Evolutionary conservation across 1,140 invertebrate genomes (phyloP).

Genomic region (Conus ventricosus): DNA sequence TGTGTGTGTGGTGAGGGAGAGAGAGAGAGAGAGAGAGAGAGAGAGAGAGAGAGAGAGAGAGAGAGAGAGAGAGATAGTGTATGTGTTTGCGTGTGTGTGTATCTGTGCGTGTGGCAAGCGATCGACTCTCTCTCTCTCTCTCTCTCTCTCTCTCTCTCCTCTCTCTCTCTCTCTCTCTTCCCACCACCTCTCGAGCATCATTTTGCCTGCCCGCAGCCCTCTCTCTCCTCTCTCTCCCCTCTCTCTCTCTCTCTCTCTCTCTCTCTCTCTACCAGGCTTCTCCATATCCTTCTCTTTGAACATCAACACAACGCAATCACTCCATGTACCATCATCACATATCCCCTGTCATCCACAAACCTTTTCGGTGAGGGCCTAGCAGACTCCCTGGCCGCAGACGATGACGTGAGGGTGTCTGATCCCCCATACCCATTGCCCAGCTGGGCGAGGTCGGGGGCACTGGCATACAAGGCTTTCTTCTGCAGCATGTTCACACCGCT

Average conservation of each 20-base stretch:
- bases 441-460: slow-evolving; percentile 60
- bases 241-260: background rate
- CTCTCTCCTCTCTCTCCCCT: no score
- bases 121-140: background rate
- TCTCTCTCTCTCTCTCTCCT: slow-evolving; percentile 12
- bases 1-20: no score
- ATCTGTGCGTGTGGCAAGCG: no score
- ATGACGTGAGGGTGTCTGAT: background rate
- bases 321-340: no score
- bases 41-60: no score
- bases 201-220: no score
- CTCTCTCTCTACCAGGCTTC: background rate
- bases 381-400: background rate
- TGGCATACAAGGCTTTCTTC: slow-evolving; percentile 53
- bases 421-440: slow-evolving; percentile 65
- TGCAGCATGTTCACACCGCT: slow-evolving; percentile 46
- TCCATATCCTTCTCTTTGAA: background rate
- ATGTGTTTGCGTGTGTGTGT: no score
- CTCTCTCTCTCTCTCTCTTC: background rate
- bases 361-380: background rate
- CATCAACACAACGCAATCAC: background rate
- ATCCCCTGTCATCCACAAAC: background rate
- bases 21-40: no score
- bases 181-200: no score
- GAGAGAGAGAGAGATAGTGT: no score